Conservation (phyloP, 1,140 invertebrate species). For the Neodiprion fabricii region DNA sequence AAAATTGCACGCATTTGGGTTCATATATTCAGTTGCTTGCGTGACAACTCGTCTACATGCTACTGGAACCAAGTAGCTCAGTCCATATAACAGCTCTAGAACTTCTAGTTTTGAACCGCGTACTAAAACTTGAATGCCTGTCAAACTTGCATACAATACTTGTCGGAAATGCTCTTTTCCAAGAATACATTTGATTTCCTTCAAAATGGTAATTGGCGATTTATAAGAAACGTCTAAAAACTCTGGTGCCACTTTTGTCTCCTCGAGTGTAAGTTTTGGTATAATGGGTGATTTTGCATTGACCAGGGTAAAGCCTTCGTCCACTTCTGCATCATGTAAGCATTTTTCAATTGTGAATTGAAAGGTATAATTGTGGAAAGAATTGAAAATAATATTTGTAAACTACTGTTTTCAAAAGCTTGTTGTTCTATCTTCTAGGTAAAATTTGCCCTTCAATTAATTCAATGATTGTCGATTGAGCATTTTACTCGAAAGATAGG, state of each 20-base stretch:
- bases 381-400: conserved; percentile 6
- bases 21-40: conserved; percentile 51
- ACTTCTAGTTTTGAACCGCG: conserved; percentile 47
- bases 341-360: not conserved
- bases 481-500: no score
- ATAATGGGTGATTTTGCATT: conserved; percentile 47
- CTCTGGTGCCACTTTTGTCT: conserved; percentile 34
- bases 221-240: conserved; percentile 48
- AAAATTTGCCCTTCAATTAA: no score
- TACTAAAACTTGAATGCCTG: conserved; percentile 60
- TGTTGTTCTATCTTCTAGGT: no score
- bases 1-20: conserved; percentile 55
- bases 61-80: conserved; percentile 55
- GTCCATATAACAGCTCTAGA: conserved; percentile 50
- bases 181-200: conserved; percentile 58
- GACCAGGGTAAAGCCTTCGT: conserved; percentile 48
- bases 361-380: conserved; percentile 1
- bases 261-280: conserved; percentile 27
- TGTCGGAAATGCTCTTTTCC: conserved; percentile 62
- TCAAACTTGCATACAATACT: conserved; percentile 64
- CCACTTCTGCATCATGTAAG: conserved; percentile 37
- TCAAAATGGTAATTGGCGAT: conserved; percentile 49
- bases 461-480: no score
- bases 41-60: conserved; percentile 51
- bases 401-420: conserved; percentile 16